A percentile compares a stretch with the other conserved stretches of the same genome.
phyloP scores from a whole-genome alignment of 2,888 invertebrate species.

The Volucella zonaria region DNA sequence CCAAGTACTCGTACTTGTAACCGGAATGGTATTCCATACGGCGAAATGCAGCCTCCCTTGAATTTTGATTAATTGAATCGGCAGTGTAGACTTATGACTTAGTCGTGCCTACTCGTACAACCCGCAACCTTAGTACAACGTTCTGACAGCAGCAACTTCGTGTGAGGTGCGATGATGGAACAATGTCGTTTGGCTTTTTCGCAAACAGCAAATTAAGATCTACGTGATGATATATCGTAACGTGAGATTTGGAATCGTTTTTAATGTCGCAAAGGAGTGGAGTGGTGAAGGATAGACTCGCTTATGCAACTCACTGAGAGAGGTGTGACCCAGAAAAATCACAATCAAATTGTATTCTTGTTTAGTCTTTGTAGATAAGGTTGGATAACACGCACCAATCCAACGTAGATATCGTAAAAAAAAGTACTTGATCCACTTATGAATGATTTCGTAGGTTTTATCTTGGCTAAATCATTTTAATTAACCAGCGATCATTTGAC shows the following conservation, averaged over 20 bases:
- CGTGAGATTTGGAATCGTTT: constrained; percentile 24
- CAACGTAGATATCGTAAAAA: too few relatives aligned
- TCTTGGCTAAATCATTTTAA: too few relatives aligned
- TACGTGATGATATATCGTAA: constrained; percentile 44
- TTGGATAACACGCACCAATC: too few relatives aligned
- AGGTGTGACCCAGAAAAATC: too few relatives aligned
- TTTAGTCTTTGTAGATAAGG: too few relatives aligned
- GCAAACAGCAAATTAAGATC: constrained; percentile 25
- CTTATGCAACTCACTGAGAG: too few relatives aligned
- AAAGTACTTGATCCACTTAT: too few relatives aligned
- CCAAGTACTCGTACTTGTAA: constrained; percentile 31
- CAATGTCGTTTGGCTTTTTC: not conserved
- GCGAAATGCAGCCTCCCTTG: constrained; percentile 54
- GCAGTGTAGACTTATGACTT: constrained; percentile 9
- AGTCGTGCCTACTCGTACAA: not conserved
- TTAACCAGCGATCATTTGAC: too few relatives aligned
- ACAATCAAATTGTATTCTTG: too few relatives aligned
- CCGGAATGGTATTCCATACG: not conserved
- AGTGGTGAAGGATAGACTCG: constrained; percentile 20
- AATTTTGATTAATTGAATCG: constrained; percentile 59
- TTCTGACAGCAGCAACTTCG: constrained; percentile 14
- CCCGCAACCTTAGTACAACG: constrained; percentile 9
- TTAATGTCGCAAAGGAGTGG: not conserved
- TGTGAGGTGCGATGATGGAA: constrained; percentile 22
- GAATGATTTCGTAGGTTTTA: too few relatives aligned